These are phyloP conservation scores for Ophion ventricosus DNA, from an alignment of 2,888 invertebrate species.

Conservation along the genomic window DNA sequence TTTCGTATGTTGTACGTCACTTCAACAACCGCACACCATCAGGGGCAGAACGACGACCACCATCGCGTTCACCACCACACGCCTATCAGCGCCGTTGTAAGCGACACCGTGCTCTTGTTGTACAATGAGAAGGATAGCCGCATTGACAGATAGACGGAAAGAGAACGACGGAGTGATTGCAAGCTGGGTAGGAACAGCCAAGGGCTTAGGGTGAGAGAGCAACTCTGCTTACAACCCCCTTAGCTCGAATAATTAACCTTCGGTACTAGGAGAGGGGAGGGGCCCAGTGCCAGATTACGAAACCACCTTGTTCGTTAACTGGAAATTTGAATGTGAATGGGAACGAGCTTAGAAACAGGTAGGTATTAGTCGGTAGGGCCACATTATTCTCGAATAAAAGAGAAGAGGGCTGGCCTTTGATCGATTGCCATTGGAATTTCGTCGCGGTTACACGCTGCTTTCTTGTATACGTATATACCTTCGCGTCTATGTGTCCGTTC, in stretches of 20 bases:
- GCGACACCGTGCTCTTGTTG: conserved; percentile 51
- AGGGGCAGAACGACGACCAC: conserved; percentile 50
- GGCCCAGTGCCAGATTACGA: conserved; percentile 77
- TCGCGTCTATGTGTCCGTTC: conserved; percentile 16
- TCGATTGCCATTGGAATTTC: conserved; percentile 64
- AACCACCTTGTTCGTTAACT: conserved; percentile 80
- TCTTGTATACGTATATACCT: background rate
- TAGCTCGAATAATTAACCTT: conserved; percentile 83
- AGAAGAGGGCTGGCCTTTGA: conserved; percentile 55
- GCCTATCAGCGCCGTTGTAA: conserved; percentile 58
- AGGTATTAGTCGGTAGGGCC: conserved; percentile 66
- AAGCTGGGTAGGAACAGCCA: conserved; percentile 63
- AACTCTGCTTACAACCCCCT: conserved; percentile 83
- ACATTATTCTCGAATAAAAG: conserved; percentile 52
- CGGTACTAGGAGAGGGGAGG: conserved; percentile 66
- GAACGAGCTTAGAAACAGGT: conserved; percentile 72
- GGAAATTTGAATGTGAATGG: conserved; percentile 79
- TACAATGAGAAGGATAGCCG: conserved; percentile 22
- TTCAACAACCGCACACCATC: conserved; percentile 56
- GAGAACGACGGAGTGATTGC: conserved; percentile 18
- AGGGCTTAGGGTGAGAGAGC: conserved; percentile 79
- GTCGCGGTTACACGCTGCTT: conserved; percentile 36
- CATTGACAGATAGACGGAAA: conserved; percentile 6
- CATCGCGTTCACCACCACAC: conserved; percentile 46
- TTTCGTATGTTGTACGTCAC: conserved; percentile 58